Conservation (phyloP, 2,797 vertebrate genomes). For the Neoniphon sammara region DNA sequence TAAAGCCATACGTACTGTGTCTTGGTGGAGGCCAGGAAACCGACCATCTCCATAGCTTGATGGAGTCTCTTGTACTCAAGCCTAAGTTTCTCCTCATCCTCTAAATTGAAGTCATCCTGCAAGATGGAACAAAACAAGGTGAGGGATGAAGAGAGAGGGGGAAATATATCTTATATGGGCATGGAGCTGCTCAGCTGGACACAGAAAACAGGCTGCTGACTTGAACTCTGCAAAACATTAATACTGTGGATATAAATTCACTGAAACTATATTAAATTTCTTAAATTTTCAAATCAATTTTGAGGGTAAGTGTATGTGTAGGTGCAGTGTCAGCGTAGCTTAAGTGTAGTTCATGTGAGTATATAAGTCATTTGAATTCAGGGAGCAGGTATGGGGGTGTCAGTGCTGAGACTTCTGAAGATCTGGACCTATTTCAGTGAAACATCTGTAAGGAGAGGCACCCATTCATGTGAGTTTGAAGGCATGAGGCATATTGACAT, state of each 20-base stretch:
- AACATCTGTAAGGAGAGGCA: constrained; percentile 10
- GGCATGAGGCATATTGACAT: not conserved
- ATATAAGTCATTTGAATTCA: no score
- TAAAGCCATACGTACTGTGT: constrained; percentile 85
- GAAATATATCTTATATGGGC: not conserved
- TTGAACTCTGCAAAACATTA: no score
- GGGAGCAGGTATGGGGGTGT: no score
- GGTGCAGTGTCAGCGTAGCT: no score
- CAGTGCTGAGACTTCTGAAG: no score
- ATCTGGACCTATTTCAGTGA: not conserved
- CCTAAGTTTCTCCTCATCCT: constrained; percentile 86
- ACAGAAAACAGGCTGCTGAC: not conserved
- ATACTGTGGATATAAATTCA: no score
- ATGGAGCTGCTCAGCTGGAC: not conserved
- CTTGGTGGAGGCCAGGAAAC: constrained; percentile 93
- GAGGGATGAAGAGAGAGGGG: not conserved
- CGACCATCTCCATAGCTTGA: constrained; percentile 99
- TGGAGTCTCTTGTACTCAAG: constrained; percentile 92
- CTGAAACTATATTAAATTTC: no score
- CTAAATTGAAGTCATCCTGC: constrained; percentile 88
- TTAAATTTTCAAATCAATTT: no score
- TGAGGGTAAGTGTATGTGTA: no score
- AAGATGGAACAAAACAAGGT: constrained; percentile 15
- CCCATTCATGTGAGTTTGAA: not conserved
- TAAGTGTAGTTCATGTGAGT: no score